Percentiles rank a stretch among this genome's conserved stretches.
These are phyloP conservation scores for Hermaeophaga mercurialis DNA, from an alignment of 2,888 invertebrate genomes.

Conservation along the genomic window DNA sequence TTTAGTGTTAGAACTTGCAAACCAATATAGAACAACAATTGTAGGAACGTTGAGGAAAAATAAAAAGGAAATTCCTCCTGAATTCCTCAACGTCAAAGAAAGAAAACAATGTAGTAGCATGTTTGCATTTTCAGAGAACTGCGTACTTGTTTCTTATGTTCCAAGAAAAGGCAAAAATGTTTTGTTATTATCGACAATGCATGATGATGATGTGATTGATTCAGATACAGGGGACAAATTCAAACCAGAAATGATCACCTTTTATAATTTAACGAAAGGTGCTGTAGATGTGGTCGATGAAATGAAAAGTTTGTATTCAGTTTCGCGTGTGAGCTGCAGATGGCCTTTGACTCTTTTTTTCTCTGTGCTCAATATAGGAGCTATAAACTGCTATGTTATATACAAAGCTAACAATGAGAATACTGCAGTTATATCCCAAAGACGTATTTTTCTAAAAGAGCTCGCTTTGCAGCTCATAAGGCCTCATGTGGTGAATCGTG, in stretches of 20 bases:
- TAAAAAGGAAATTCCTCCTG: background rate
- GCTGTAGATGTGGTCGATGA: conserved; percentile 46
- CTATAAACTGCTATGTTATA: background rate
- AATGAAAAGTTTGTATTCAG: conserved; percentile 37
- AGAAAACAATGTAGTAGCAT: background rate
- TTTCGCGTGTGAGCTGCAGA: conserved; percentile 12
- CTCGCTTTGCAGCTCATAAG: background rate
- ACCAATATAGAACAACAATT: background rate
- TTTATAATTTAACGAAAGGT: conserved; percentile 42
- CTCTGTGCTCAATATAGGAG: conserved; percentile 13
- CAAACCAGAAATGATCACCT: conserved; percentile 41
- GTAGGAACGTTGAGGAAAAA: conserved; percentile 1
- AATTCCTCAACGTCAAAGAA: background rate
- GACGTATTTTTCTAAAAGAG: background rate
- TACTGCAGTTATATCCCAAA: background rate
- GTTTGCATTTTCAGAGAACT: conserved; percentile 20
- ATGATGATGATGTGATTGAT: conserved; percentile 30
- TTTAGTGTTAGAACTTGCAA: background rate
- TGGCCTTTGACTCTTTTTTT: conserved; percentile 16
- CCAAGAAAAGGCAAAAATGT: conserved; percentile 33
- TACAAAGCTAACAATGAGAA: background rate
- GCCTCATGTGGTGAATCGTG: background rate
- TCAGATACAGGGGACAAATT: conserved; percentile 10
- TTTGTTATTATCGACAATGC: conserved; percentile 35
- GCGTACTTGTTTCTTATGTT: conserved; percentile 34